phyloP scores from a whole-genome alignment of 2,888 invertebrate genomes.

The Hypena proboscidalis region DNA sequence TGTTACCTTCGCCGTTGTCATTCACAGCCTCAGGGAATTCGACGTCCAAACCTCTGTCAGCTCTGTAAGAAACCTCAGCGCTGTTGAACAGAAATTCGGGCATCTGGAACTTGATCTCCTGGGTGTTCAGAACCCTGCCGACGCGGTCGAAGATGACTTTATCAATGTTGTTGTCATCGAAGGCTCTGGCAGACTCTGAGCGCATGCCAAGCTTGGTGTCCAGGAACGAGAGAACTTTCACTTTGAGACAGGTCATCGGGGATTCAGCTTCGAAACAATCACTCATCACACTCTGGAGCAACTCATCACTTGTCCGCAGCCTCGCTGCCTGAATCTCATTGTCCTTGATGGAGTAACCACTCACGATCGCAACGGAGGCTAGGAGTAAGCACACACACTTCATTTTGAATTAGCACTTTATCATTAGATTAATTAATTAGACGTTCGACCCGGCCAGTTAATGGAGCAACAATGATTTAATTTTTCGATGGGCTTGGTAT shows the following conservation, averaged over 20 bases:
- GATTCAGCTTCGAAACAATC: slow-evolving; percentile 89
- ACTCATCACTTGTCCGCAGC: slow-evolving; percentile 87
- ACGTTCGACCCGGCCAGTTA: slow-evolving; percentile 77
- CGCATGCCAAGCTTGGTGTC: slow-evolving; percentile 88
- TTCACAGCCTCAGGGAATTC: slow-evolving; percentile 81
- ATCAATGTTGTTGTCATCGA: slow-evolving; percentile 87
- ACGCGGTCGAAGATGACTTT: slow-evolving; percentile 90
- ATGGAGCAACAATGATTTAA: slow-evolving; percentile 84
- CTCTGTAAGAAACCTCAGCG: slow-evolving; percentile 88
- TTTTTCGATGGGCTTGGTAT: slow-evolving; percentile 88
- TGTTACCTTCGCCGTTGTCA: slow-evolving; percentile 84
- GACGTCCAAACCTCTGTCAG: slow-evolving; percentile 88
- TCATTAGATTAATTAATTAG: slow-evolving; percentile 80
- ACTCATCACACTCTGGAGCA: slow-evolving; percentile 89
- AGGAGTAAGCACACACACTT: slow-evolving; percentile 83
- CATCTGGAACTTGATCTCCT: slow-evolving; percentile 89
- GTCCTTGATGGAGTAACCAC: slow-evolving; percentile 81
- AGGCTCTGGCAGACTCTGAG: slow-evolving; percentile 86
- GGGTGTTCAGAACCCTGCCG: slow-evolving; percentile 89
- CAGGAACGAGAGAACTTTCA: slow-evolving; percentile 90
- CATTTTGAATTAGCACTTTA: slow-evolving; percentile 71
- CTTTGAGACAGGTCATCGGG: slow-evolving; percentile 90
- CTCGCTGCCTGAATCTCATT: slow-evolving; percentile 84
- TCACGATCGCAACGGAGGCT: slow-evolving; percentile 79
- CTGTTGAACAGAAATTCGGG: slow-evolving; percentile 90